phyloP scores from a whole-genome alignment of 2,888 invertebrate genomes.

The Morpho achilles region DNA sequence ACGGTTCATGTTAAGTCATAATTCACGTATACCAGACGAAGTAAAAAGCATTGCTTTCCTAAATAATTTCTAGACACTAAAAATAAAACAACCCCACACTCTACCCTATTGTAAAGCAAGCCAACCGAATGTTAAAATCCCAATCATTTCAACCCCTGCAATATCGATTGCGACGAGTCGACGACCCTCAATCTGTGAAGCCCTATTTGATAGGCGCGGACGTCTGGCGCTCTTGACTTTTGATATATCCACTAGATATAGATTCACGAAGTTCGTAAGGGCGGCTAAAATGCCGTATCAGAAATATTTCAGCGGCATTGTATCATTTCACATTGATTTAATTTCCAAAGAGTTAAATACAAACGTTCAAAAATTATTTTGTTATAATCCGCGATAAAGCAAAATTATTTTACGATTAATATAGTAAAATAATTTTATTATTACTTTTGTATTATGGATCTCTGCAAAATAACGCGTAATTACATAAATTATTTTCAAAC shows the following conservation, averaged over 20 bases:
- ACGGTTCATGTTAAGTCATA: no score
- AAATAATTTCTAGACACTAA: no score
- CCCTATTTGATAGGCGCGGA: slow-evolving; percentile 33
- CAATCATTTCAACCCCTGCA: slow-evolving; percentile 15
- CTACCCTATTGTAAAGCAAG: slow-evolving; percentile 4
- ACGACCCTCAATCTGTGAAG: slow-evolving; percentile 36
- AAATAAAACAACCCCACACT: slow-evolving; percentile 3
- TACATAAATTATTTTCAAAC: not conserved
- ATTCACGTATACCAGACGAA: no score
- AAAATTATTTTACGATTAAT: not conserved
- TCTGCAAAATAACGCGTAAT: no score
- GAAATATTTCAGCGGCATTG: no score
- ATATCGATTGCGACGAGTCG: slow-evolving; percentile 31
- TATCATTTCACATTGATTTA: no score
- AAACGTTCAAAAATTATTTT: not conserved
- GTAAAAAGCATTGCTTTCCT: no score
- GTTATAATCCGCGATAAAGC: no score
- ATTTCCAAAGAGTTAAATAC: no score
- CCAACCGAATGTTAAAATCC: slow-evolving; percentile 11
- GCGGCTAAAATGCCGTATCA: no score
- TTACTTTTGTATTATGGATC: not conserved
- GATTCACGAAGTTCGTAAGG: no score
- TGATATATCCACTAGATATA: slow-evolving; percentile 6
- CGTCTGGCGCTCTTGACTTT: slow-evolving; percentile 10
- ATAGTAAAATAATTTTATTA: not conserved